Base-by-base conservation (phyloP, 1,140 invertebrate genomes). In the Chymomyza costata region DNA sequence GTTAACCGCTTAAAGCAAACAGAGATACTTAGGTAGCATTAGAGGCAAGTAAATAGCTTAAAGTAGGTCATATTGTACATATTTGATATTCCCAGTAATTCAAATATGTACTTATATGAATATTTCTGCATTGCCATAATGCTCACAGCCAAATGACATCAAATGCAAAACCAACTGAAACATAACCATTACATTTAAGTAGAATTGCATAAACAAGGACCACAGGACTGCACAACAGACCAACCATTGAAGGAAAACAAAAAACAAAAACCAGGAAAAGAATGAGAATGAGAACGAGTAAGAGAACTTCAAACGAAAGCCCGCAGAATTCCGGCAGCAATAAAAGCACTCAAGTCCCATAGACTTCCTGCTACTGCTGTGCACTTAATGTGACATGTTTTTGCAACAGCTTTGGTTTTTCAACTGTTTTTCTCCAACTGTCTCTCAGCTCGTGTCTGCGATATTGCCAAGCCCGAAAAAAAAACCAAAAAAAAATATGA, bases 361-460 rank as follows among this genome's bases (percentile, higher is more conserved):
- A 70, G 70, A 78, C 71, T 63, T 76, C 70, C 68, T 51, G 68
- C 41, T 49, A 35, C 49, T 41, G 35, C 70, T 56, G 47, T 71
- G 71, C 71, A 76, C 71, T 76, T 76, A 76, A 76, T 76, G 70
- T 70, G 71, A 78, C 70, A 76, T 76, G 71, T 76, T 76, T 76
- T 76, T 71, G 71, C 71, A 76, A 70, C 71, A 78, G 70, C 74
- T 76, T 78, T 55, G 62, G 57, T 55, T 69, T 65, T 60, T 50
- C 45, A 41, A 30, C 45, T 45, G 43, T 61, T 66, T 71, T 40
- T 56, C 46, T 34, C 7, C 25, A 34, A 49, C n/a, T n/a, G 47
- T 49, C 48, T 16, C 6, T 3, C 21, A 25, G 21, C 21, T 25
- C 21, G 21, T 25, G 3, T 8, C 21, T 3, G 21, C 21, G 3